Percentiles rank a stretch among this genome's conserved stretches.
phyloP scores from a whole-genome alignment of 1,140 invertebrate species.

The Lepidostoma basale region DNA sequence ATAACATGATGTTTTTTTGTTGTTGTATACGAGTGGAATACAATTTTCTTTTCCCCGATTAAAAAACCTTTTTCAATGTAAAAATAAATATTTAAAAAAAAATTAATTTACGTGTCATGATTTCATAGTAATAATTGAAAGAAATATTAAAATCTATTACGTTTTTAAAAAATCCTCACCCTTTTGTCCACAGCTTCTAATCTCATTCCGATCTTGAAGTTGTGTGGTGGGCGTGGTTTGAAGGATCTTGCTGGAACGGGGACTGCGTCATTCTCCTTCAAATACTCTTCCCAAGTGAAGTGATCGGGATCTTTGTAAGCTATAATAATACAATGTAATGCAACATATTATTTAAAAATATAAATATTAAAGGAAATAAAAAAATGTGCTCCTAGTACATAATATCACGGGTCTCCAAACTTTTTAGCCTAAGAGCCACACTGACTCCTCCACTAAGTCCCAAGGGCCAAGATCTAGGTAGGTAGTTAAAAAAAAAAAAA shows the following conservation, averaged over 20 bases:
- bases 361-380: neutral
- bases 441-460: no score
- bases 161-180: slow-evolving; percentile 63
- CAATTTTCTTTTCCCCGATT: no score
- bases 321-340: slow-evolving; percentile 48
- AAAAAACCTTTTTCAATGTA: no score
- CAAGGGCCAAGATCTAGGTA: no score
- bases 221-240: slow-evolving; percentile 75
- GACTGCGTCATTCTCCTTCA: slow-evolving; percentile 75
- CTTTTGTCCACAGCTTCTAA: slow-evolving; percentile 90
- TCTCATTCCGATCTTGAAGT: slow-evolving; percentile 88
- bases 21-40: no score
- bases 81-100: neutral
- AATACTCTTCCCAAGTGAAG: slow-evolving; percentile 88
- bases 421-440: no score
- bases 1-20: no score
- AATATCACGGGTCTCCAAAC: no score
- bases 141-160: no score
- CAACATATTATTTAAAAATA: no score
- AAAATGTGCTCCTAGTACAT: neutral
- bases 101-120: neutral
- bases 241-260: slow-evolving; percentile 86
- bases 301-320: slow-evolving; percentile 73
- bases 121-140: no score
- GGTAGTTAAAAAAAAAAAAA: no score